phyloP scores from a whole-genome alignment of 2,113 vertebrate genomes.

The Embiotoca jacksoni region DNA sequence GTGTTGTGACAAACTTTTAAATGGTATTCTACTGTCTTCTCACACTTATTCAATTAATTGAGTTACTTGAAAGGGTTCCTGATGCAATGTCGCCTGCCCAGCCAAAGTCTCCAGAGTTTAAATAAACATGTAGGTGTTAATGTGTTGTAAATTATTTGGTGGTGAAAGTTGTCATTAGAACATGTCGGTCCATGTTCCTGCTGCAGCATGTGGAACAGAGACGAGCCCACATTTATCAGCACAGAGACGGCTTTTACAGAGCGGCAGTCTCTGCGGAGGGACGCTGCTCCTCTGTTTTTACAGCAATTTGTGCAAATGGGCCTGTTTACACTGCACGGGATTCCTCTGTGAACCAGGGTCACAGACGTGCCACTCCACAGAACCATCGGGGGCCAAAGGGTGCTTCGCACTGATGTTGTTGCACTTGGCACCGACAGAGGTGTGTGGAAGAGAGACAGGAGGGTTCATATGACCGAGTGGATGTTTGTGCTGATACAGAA shows the following conservation, averaged over 20 bases:
- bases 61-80: too few species aligned
- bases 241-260: conserved; percentile 73
- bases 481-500: conserved; percentile 3
- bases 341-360: conserved; percentile 55
- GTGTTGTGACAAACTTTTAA: too few species aligned
- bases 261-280: conserved; percentile 43
- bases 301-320: conserved; percentile 75
- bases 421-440: conserved; percentile 46
- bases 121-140: conserved; percentile 2
- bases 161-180: conserved; percentile 2
- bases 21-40: too few species aligned
- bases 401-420: conserved; percentile 46
- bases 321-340: conserved; percentile 68
- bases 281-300: conserved; percentile 65
- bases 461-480: neutral
- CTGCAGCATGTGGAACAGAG: conserved; percentile 47
- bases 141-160: conserved; percentile 1
- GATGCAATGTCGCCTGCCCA: neutral
- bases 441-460: conserved; percentile 15
- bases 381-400: conserved; percentile 8
- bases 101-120: conserved; percentile 2
- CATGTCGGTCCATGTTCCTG: conserved; percentile 41
- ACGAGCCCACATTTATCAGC: conserved; percentile 64
- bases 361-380: conserved; percentile 24
- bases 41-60: too few species aligned